Conservation (phyloP, 2,888 invertebrate genomes). For the Epinotia ramella region DNA sequence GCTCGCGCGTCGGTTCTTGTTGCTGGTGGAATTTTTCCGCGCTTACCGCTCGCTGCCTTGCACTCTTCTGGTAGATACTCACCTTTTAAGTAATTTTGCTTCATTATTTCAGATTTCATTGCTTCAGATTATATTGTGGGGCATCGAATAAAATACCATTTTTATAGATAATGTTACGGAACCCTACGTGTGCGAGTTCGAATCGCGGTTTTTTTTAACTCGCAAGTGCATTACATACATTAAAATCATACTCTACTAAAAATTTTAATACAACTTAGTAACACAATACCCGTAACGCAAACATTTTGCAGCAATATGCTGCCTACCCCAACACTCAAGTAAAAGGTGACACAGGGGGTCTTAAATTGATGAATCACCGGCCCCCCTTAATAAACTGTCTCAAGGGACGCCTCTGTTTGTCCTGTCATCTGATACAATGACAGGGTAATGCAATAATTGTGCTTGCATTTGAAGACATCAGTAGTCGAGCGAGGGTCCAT, state of each 20-base stretch:
- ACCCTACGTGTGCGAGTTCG: too few relatives aligned
- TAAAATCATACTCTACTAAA: neutral
- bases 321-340: slow-evolving; percentile 38
- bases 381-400: slow-evolving; percentile 49
- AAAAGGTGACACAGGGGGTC: slow-evolving; percentile 53
- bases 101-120: too few relatives aligned
- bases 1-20: too few relatives aligned
- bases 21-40: too few relatives aligned
- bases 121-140: too few relatives aligned
- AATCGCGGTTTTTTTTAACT: too few relatives aligned
- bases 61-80: too few relatives aligned
- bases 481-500: neutral
- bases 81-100: too few relatives aligned
- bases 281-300: slow-evolving; percentile 17
- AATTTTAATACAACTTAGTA: slow-evolving; percentile 11
- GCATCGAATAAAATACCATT: too few relatives aligned
- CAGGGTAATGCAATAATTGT: slow-evolving; percentile 60
- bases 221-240: too few relatives aligned
- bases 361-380: slow-evolving; percentile 67
- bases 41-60: too few relatives aligned
- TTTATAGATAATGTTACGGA: too few relatives aligned
- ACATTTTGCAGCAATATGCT: slow-evolving; percentile 35
- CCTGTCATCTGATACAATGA: slow-evolving; percentile 61
- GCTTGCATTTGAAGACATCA: slow-evolving; percentile 45
- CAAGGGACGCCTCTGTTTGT: slow-evolving; percentile 55